Conservation (phyloP, 2,113 vertebrate species). For the Crotalus viridis region DNA sequence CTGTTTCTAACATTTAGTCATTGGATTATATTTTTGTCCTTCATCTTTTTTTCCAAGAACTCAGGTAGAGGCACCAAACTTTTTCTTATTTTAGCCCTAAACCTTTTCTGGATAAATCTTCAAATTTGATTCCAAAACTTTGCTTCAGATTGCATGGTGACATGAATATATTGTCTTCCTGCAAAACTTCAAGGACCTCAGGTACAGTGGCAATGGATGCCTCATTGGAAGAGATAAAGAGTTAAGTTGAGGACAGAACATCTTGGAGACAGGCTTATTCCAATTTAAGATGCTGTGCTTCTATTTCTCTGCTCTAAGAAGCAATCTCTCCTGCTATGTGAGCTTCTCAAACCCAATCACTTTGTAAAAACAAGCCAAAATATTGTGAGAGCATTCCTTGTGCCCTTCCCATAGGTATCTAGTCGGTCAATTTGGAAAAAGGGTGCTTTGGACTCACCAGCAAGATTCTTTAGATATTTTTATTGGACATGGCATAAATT, state of each 20-base stretch:
- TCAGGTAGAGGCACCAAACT: neutral
- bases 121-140: neutral
- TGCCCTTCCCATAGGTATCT: neutral
- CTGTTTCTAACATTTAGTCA: neutral
- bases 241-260: neutral
- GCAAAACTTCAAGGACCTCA: neutral
- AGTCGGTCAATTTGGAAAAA: neutral
- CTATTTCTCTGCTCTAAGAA: neutral
- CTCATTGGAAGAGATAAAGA: neutral
- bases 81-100: neutral
- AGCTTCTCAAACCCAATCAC: neutral
- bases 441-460: neutral
- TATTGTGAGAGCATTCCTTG: neutral
- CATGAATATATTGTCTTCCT: neutral
- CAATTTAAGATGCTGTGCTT: neutral
- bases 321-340: neutral
- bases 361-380: neutral
- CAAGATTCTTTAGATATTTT: neutral
- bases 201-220: neutral
- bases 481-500: neutral
- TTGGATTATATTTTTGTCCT: neutral
- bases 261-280: neutral
- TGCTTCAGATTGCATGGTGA: neutral
- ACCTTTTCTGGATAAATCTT: neutral
- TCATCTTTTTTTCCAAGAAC: neutral